These are phyloP conservation scores for Rhyacichthys aspro DNA, from an alignment of 2,797 vertebrate species.

Conservation along the genomic window DNA sequence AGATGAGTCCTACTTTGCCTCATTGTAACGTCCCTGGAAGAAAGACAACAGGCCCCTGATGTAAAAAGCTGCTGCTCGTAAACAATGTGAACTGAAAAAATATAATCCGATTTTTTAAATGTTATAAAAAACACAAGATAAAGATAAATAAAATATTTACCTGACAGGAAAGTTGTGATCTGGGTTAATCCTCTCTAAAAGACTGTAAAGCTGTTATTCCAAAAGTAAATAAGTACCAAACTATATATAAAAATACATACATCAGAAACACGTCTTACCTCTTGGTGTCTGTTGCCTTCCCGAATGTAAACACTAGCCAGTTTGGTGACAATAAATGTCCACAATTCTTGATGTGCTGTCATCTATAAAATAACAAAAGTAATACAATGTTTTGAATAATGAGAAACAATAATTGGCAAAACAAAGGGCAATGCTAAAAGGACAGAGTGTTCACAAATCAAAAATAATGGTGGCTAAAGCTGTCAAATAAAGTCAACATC, in stretches of 20 bases:
- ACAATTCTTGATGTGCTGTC: slow-evolving; percentile 91
- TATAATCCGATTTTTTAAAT: neutral
- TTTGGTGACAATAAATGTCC: slow-evolving; percentile 98
- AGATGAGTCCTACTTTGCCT: slow-evolving; percentile 97
- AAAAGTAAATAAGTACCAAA: neutral
- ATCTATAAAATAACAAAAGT: no score
- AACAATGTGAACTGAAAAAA: slow-evolving; percentile 87
- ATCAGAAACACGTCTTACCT: slow-evolving; percentile 78
- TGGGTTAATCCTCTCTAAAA: slow-evolving; percentile 97
- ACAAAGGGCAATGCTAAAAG: no score
- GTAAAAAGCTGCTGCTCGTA: slow-evolving; percentile 96
- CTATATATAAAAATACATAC: no score
- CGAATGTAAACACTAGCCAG: slow-evolving; percentile 98
- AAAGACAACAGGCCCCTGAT: no score
- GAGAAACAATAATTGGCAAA: no score
- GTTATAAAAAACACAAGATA: no score
- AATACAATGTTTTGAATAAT: no score
- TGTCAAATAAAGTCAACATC: neutral
- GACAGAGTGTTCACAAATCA: neutral
- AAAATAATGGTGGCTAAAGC: neutral
- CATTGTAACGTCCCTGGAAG: slow-evolving; percentile 98
- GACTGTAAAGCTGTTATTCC: slow-evolving; percentile 87
- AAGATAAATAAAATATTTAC: slow-evolving; percentile 66
- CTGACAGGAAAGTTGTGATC: slow-evolving; percentile 98
- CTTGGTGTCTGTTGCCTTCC: slow-evolving; percentile 96